Conservation (phyloP, 2,113 vertebrate genomes). For the Dicaeum eximium region DNA sequence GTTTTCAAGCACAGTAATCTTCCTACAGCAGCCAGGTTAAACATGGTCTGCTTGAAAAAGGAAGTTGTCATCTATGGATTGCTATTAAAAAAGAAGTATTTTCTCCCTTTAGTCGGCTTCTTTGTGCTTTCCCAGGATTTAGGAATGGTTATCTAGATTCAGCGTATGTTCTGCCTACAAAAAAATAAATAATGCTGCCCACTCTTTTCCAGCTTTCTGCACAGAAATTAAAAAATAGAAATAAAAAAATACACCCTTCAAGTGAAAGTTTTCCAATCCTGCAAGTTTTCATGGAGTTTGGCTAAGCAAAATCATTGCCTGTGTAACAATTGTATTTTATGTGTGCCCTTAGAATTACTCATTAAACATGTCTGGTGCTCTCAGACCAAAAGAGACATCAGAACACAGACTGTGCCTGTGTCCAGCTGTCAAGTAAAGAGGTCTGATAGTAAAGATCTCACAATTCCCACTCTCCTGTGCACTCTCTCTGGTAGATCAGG, state of each 20-base stretch:
- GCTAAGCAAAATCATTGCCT: background rate
- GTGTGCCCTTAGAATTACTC: background rate
- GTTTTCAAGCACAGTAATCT: background rate
- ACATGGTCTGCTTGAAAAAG: background rate
- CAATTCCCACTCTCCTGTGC: background rate
- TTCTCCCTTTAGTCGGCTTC: background rate
- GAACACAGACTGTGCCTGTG: background rate
- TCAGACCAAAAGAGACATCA: background rate
- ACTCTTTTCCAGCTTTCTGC: background rate
- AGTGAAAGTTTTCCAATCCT: background rate
- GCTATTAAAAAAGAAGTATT: background rate
- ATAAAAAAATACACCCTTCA: background rate
- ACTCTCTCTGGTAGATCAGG: background rate
- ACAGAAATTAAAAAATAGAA: background rate
- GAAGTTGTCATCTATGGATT: background rate
- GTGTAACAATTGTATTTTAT: background rate
- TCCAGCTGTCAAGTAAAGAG: background rate
- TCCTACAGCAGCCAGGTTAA: background rate
- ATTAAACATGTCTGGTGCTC: background rate
- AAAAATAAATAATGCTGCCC: background rate
- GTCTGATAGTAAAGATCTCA: background rate
- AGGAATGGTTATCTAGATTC: background rate
- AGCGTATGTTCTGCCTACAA: background rate
- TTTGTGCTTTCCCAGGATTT: background rate
- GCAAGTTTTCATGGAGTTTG: background rate